Conservation (phyloP, 2,113 vertebrate species). For the Macquaria ambigua region DNA sequence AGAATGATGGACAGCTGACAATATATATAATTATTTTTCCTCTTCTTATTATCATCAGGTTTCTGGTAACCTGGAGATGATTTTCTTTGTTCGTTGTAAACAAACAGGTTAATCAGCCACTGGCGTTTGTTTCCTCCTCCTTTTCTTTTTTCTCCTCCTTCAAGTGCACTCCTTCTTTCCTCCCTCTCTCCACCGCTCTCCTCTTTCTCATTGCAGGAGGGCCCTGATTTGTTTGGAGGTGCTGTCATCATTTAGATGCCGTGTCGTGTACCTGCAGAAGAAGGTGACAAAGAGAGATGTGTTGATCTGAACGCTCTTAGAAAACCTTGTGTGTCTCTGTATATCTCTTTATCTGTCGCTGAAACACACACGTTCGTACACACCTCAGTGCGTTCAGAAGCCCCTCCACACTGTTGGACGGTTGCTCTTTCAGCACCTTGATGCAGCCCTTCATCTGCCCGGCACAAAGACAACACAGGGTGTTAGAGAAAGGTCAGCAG, state of each 20-base stretch:
- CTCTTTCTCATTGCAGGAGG: slow-evolving; percentile 89
- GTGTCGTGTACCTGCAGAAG: slow-evolving; percentile 89
- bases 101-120: slow-evolving; percentile 73
- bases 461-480: slow-evolving; percentile 56
- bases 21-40: slow-evolving; percentile 85
- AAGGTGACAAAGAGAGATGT: not conserved
- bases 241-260: slow-evolving; percentile 94
- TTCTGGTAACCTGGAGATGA: slow-evolving; percentile 71
- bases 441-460: slow-evolving; percentile 96
- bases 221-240: slow-evolving; percentile 96
- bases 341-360: not conserved
- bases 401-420: slow-evolving; percentile 94
- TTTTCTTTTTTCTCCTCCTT: slow-evolving; percentile 46
- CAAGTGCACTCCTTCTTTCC: slow-evolving; percentile 53
- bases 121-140: slow-evolving; percentile 61
- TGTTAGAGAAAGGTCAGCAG: slow-evolving; percentile 76
- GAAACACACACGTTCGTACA: slow-evolving; percentile 5
- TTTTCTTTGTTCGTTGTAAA: slow-evolving; percentile 83
- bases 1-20: slow-evolving; percentile 88
- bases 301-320: not conserved
- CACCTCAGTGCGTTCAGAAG: slow-evolving; percentile 94
- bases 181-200: slow-evolving; percentile 11
- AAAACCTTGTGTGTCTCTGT: too few relatives aligned
- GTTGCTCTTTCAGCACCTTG: slow-evolving; percentile 95
- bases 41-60: slow-evolving; percentile 78